A percentile compares a stretch with the other conserved stretches of the same genome.
Evolutionary conservation across 2,113 vertebrate genomes (phyloP).

Genomic region (Oceanites oceanicus): DNA sequence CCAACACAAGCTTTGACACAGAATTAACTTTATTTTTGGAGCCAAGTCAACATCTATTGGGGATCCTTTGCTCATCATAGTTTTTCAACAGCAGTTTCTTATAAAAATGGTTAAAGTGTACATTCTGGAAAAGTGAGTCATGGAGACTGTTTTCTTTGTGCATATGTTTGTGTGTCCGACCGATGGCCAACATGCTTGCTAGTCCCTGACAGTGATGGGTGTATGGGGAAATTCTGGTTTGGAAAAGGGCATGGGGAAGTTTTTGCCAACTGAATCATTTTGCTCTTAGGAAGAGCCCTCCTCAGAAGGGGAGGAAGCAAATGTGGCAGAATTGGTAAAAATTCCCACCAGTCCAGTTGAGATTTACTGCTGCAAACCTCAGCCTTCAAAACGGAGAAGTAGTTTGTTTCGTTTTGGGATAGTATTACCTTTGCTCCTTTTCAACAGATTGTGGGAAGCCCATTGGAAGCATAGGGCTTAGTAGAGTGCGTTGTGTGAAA

Average conservation of each 20-base stretch:
- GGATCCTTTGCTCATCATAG: background rate
- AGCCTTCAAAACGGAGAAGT: background rate
- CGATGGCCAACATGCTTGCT: too few relatives aligned
- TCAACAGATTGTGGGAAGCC: background rate
- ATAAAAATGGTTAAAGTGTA: rapidly evolving
- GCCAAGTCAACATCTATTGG: background rate
- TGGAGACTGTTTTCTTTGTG: background rate
- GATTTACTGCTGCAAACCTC: background rate
- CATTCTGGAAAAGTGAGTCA: background rate
- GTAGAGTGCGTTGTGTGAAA: background rate
- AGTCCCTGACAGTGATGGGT: too few relatives aligned
- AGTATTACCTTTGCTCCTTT: background rate
- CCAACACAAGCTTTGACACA: background rate
- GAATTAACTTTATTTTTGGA: background rate
- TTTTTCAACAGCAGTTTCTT: background rate
- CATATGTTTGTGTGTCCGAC: background rate
- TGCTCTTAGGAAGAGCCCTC: background rate
- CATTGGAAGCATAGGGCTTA: background rate
- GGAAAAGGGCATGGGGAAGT: background rate
- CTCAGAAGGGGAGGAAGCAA: background rate
- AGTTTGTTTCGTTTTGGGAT: background rate
- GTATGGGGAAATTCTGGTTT: background rate
- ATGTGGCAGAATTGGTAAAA: background rate
- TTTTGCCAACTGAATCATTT: background rate
- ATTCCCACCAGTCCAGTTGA: background rate